Percentiles rank a stretch among this genome's conserved stretches.
Conservation (phyloP, 23 tunicate genomes). For the Halocynthia aurantium region DNA sequence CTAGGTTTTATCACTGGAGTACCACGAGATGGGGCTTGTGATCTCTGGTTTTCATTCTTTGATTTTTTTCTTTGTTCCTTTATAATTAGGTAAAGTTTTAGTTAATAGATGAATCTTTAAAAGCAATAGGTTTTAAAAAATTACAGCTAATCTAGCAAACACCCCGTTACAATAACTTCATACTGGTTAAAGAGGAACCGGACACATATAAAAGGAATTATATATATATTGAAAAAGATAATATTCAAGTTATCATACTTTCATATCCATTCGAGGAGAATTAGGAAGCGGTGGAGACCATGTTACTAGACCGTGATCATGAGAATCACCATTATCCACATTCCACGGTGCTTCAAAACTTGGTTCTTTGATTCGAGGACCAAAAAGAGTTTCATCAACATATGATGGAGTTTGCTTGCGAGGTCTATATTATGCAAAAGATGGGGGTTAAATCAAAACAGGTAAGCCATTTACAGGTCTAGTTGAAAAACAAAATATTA, state of each 20-base stretch:
- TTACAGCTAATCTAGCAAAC: too few relatives aligned
- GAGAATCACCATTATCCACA: conserved; percentile 7
- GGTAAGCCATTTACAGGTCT: too few relatives aligned
- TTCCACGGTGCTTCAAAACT: conserved; percentile 53
- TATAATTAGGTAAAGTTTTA: too few relatives aligned
- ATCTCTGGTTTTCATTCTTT: too few relatives aligned
- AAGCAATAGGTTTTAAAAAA: too few relatives aligned
- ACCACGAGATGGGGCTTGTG: not conserved
- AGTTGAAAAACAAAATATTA: too few relatives aligned
- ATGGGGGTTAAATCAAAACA: not conserved
- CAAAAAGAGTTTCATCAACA: conserved; percentile 89
- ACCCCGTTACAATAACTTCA: not conserved
- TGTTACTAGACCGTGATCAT: not conserved
- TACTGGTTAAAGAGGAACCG: conserved; percentile 40
- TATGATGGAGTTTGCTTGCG: conserved; percentile 64
- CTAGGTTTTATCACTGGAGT: conserved; percentile 71
- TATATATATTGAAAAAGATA: not conserved
- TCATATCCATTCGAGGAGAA: too few relatives aligned
- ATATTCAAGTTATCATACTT: too few relatives aligned
- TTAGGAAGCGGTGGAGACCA: conserved; percentile 47
- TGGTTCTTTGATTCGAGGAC: conserved; percentile 39
- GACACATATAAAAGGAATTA: conserved; percentile 3
- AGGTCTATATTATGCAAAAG: conserved; percentile 15
- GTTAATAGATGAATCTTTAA: too few relatives aligned
- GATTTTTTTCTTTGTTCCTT: too few relatives aligned